Percentiles rank a stretch among this genome's conserved stretches.
Conservation (phyloP, 2,113 vertebrate genomes). For the Hystrix cristata region DNA sequence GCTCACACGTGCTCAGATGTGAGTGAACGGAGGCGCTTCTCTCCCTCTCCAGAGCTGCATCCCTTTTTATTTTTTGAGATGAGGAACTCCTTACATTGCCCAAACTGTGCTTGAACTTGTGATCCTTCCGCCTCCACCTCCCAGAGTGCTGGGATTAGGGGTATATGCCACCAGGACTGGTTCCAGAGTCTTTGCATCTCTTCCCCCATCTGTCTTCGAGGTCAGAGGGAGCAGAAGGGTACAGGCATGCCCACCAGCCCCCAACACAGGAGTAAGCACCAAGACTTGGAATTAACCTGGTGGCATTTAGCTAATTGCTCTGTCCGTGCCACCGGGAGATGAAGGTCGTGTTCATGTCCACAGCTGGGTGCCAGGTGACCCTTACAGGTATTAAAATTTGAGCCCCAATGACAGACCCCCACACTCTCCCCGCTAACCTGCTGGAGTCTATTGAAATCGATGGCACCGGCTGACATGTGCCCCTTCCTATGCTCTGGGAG, state of each 20-base stretch:
- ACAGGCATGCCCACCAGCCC: accelerated
- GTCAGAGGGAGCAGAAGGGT: background rate
- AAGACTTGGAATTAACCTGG: no score
- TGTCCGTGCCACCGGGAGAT: background rate
- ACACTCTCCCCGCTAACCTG: background rate
- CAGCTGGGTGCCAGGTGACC: accelerated
- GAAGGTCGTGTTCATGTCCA: background rate
- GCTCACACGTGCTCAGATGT: background rate
- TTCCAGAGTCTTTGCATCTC: background rate
- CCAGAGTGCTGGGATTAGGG: background rate
- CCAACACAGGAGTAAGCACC: accelerated
- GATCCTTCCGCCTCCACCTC: background rate
- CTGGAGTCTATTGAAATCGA: accelerated
- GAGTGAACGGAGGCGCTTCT: background rate
- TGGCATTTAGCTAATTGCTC: no score
- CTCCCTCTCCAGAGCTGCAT: background rate
- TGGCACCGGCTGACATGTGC: accelerated
- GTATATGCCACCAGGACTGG: background rate
- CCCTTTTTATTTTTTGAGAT: background rate
- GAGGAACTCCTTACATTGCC: background rate
- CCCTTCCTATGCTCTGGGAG: accelerated
- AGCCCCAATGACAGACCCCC: no score
- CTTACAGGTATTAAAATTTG: no score
- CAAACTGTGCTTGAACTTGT: background rate
- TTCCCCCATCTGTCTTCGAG: no score